phyloP scores from a whole-genome alignment of 2,888 invertebrate species.

The Muschampia plurimacula region DNA sequence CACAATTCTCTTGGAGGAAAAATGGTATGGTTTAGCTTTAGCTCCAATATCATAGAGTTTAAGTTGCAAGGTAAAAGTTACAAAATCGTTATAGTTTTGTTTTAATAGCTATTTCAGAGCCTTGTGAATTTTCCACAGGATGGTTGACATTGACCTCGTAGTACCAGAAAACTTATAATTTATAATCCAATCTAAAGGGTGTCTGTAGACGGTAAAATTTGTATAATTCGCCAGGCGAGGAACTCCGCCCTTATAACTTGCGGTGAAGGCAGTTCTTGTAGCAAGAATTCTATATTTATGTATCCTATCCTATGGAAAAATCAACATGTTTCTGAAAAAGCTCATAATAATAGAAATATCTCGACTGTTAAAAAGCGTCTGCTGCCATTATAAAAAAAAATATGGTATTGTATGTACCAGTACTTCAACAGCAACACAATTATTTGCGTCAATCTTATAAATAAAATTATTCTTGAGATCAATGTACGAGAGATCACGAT shows the following conservation, averaged over 20 bases:
- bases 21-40: background rate
- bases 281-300: background rate
- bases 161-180: too few species aligned
- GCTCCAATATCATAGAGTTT: background rate
- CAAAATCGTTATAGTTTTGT: constrained; percentile 8
- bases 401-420: background rate
- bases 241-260: too few species aligned
- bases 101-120: background rate
- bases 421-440: constrained; percentile 2
- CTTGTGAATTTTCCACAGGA: background rate
- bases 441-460: constrained; percentile 38
- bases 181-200: too few species aligned
- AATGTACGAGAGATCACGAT: constrained; percentile 76
- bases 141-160: too few species aligned
- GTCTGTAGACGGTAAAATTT: too few species aligned
- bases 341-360: background rate
- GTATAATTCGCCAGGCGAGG: too few species aligned
- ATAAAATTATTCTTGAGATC: constrained; percentile 75
- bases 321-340: background rate
- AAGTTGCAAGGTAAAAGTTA: background rate
- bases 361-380: background rate
- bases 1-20: constrained; percentile 3
- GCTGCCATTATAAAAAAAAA: too few species aligned
- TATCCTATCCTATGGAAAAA: background rate
- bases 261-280: too few species aligned